phyloP scores from a whole-genome alignment of 2,797 vertebrate species.

The Prunella strophiata region DNA sequence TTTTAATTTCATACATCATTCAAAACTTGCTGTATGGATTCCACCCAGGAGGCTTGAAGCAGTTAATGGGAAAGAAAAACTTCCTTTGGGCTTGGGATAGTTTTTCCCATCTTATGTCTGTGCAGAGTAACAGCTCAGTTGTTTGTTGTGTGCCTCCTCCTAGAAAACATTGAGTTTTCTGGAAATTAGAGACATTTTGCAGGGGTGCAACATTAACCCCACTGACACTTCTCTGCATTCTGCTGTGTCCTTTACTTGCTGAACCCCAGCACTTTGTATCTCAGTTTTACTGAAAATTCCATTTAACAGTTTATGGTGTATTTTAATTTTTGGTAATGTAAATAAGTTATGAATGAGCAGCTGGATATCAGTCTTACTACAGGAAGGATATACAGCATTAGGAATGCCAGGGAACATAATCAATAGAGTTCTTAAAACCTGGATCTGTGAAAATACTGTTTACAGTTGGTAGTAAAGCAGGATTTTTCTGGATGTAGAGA shows the following conservation, averaged over 20 bases:
- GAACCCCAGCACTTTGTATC: neutral
- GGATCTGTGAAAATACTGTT: neutral
- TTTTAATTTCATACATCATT: constrained; percentile 26
- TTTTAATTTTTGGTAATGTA: neutral
- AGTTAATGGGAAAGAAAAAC: constrained; percentile 1
- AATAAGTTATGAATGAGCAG: neutral
- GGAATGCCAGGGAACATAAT: neutral
- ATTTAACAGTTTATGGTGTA: neutral
- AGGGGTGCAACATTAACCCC: neutral
- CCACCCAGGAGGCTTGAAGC: neutral
- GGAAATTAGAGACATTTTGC: neutral
- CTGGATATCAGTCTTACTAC: neutral
- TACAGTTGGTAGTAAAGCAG: neutral
- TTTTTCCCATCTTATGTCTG: neutral
- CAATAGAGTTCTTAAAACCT: neutral
- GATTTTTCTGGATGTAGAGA: neutral
- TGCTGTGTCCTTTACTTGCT: neutral
- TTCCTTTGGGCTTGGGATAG: neutral
- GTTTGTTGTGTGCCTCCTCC: neutral
- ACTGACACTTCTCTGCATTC: accelerated
- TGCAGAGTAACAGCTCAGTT: neutral
- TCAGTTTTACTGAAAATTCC: neutral
- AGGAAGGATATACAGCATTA: neutral
- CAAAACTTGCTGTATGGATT: neutral
- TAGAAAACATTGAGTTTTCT: neutral